A percentile compares a stretch with the other conserved stretches of the same genome.
Evolutionary conservation across 2,113 vertebrate genomes (phyloP).

Genomic region (Rhynchomys soricoides): DNA sequence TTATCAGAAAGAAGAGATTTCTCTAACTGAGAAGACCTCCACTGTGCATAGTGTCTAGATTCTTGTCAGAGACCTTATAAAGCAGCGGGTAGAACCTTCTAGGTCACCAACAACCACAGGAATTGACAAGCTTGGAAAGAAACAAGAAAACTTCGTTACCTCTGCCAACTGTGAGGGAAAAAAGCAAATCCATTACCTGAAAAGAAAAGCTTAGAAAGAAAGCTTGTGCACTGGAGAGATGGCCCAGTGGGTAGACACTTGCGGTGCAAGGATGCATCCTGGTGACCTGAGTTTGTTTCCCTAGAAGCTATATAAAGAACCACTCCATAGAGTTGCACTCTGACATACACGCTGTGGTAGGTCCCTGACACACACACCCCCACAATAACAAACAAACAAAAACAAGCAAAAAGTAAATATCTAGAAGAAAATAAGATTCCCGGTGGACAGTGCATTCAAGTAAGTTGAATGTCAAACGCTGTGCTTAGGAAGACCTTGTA

Average conservation of each 20-base stretch:
- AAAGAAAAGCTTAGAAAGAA: too few relatives aligned
- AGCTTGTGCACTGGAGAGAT: not conserved
- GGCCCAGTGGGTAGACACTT: not conserved
- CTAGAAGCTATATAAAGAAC: not conserved
- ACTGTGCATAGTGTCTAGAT: accelerated
- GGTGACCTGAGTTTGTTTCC: too few relatives aligned
- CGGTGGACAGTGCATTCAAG: not conserved
- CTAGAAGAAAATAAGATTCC: not conserved
- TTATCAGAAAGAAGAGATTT: not conserved
- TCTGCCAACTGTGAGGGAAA: not conserved
- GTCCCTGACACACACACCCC: not conserved
- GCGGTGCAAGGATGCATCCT: not conserved
- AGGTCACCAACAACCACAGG: accelerated
- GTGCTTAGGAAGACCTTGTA: not conserved
- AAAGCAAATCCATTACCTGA: accelerated
- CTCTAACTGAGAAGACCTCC: accelerated
- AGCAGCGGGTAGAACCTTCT: too few relatives aligned
- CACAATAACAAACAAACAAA: not conserved
- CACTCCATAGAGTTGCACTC: not conserved
- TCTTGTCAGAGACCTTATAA: accelerated
- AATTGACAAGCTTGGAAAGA: accelerated
- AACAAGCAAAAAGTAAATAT: not conserved
- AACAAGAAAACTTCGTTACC: accelerated
- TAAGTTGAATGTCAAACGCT: not conserved
- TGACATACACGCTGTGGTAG: too few relatives aligned